A percentile compares a stretch with the other conserved stretches of the same genome.
Evolutionary conservation across 2,113 vertebrate species (phyloP).

Genomic region (Tychaedon coryphoeus): DNA sequence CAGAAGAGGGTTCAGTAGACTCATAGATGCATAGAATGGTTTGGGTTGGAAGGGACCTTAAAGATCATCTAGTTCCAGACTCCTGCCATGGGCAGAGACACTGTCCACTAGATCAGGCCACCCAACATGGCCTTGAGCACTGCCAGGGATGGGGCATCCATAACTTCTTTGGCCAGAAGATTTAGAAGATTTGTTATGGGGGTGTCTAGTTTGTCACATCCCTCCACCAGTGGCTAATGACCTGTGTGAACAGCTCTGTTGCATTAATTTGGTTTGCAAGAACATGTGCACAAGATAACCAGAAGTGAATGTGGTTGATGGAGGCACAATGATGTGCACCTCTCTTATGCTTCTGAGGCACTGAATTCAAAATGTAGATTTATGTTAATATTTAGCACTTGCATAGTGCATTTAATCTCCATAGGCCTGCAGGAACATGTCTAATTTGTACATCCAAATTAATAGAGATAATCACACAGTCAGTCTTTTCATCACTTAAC

Average conservation of each 20-base stretch:
- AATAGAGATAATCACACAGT: slow-evolving; percentile 20
- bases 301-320: not conserved
- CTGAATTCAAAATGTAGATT: not conserved
- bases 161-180: not conserved
- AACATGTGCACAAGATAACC: not conserved
- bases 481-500: slow-evolving; percentile 39
- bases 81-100: not conserved
- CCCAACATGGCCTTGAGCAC: fast-evolving
- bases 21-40: not conserved
- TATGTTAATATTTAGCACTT: not conserved
- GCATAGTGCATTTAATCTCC: not conserved
- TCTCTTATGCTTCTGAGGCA: not conserved
- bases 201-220: not conserved
- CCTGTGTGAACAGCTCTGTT: not conserved
- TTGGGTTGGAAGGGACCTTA: not conserved
- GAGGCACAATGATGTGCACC: not conserved
- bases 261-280: not conserved
- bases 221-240: not conserved
- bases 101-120: not conserved
- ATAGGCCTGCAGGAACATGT: not conserved
- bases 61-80: not conserved
- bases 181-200: not conserved
- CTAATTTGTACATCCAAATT: slow-evolving; percentile 7
- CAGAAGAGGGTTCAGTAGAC: not conserved
- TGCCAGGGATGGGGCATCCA: not conserved